Percentiles rank a stretch among this genome's conserved stretches.
Evolutionary conservation across 2,113 vertebrate genomes (phyloP).

Genomic region (Etheostoma cragini): DNA sequence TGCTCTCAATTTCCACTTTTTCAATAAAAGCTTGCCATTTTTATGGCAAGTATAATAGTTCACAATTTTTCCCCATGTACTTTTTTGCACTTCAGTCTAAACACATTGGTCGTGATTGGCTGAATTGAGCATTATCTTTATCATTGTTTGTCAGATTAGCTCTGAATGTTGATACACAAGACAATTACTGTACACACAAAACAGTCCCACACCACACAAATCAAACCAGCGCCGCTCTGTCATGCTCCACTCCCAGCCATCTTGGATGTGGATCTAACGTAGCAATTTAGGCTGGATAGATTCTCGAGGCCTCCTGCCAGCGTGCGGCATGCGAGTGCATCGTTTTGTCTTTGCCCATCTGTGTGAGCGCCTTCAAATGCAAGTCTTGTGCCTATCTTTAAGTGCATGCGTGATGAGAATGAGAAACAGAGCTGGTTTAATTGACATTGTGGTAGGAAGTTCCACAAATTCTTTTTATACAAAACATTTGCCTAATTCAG

Average conservation of each 20-base stretch:
- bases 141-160: slow-evolving; percentile 54
- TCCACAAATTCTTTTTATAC: slow-evolving; percentile 25
- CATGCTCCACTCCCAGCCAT: slow-evolving; percentile 36
- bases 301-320: slow-evolving; percentile 29
- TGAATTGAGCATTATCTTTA: slow-evolving; percentile 26
- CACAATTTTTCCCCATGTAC: not conserved
- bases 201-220: slow-evolving; percentile 44
- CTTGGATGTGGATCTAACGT: slow-evolving; percentile 62
- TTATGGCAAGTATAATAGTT: not conserved
- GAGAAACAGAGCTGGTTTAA: slow-evolving; percentile 57
- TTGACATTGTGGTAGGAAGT: slow-evolving; percentile 31
- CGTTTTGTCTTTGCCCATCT: not conserved
- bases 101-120: not conserved
- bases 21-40: not conserved
- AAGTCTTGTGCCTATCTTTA: not conserved
- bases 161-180: slow-evolving; percentile 47
- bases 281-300: slow-evolving; percentile 32
- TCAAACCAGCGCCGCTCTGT: slow-evolving; percentile 50
- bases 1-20: not conserved
- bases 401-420: slow-evolving; percentile 32
- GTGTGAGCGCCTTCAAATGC: slow-evolving; percentile 12
- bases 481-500: slow-evolving; percentile 51
- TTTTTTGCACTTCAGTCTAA: not conserved
- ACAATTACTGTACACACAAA: slow-evolving; percentile 43
- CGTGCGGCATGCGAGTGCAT: not conserved